Evolutionary conservation across 2,113 vertebrate genomes (phyloP).

Genomic region (Equus quagga): DNA sequence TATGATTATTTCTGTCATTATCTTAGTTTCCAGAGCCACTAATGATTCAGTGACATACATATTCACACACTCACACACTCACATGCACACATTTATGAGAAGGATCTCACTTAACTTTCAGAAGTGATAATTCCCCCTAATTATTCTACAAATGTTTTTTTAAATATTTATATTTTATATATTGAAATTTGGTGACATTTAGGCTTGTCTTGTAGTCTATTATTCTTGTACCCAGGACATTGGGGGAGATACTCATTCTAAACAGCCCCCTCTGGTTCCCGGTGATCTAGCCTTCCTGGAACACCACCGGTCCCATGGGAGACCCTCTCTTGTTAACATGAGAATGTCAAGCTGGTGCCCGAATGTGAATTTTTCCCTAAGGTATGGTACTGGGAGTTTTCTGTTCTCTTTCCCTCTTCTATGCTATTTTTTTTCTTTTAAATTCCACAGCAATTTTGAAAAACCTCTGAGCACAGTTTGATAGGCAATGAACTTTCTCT

Average conservation of each 20-base stretch:
- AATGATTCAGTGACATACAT: background rate
- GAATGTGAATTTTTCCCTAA: background rate
- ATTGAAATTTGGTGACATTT: background rate
- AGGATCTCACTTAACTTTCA: background rate
- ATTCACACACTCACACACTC: background rate
- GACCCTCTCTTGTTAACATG: background rate
- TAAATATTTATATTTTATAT: background rate
- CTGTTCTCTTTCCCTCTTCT: background rate
- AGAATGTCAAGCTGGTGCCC: background rate
- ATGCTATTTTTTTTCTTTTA: background rate
- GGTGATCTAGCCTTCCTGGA: background rate
- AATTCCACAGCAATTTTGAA: slow-evolving; percentile 23
- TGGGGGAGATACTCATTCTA: background rate
- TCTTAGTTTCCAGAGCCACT: background rate
- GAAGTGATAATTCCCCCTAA: background rate
- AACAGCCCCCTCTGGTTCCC: background rate
- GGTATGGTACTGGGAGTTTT: background rate
- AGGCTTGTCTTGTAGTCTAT: background rate
- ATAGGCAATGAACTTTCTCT: background rate
- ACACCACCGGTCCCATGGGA: background rate
- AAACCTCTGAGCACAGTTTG: background rate
- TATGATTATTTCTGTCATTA: slow-evolving; percentile 63
- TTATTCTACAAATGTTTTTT: background rate
- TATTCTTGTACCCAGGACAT: background rate
- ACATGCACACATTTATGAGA: background rate